Evolutionary conservation across 2,888 invertebrate species (phyloP).

Genomic region (Pharmacophagus antenor): DNA sequence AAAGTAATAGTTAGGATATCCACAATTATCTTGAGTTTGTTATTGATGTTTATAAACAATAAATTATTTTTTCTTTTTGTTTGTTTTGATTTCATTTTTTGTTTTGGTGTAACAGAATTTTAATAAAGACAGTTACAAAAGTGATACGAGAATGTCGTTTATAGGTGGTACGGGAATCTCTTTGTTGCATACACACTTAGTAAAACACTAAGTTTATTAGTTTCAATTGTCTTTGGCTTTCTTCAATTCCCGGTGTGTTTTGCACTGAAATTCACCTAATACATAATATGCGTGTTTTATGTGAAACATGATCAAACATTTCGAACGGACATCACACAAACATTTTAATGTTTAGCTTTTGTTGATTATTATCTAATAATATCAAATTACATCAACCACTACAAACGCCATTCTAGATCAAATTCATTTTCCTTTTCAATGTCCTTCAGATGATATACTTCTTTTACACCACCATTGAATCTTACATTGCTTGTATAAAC

Average conservation of each 20-base stretch:
- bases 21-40: conserved; percentile 53
- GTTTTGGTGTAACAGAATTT: conserved; percentile 38
- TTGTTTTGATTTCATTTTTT: conserved; percentile 45
- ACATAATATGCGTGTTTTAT: not conserved
- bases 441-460: no score
- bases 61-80: conserved; percentile 56
- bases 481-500: no score
- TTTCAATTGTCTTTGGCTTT: not conserved
- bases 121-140: conserved; percentile 32
- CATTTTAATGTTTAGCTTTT: not conserved
- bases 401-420: no score
- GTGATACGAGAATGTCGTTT: conserved; percentile 17
- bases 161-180: not conserved
- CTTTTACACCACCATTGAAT: no score
- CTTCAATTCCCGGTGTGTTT: not conserved
- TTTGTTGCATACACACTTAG: not conserved
- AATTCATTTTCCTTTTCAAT: no score
- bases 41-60: conserved; percentile 47
- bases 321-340: not conserved
- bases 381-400: not conserved
- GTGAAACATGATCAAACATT: not conserved
- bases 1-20: conserved; percentile 57
- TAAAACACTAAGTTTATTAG: not conserved
- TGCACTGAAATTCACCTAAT: not conserved
- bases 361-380: not conserved